Evolutionary conservation across 2,888 invertebrate genomes (phyloP).

Genomic region (Aproaerema taeniolella): DNA sequence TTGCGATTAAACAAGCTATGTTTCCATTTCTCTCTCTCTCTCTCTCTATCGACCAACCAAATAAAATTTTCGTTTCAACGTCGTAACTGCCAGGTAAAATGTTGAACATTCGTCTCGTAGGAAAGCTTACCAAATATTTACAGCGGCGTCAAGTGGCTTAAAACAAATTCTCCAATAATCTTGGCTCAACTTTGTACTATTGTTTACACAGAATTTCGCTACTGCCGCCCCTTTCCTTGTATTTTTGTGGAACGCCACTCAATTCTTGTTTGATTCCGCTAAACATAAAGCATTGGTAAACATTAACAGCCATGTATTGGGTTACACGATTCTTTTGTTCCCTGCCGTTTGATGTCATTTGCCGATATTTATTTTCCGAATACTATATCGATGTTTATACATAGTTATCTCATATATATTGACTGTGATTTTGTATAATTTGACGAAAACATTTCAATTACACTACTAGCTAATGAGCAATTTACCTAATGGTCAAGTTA

Average conservation of each 20-base stretch:
- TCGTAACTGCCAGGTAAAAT: conserved; percentile 56
- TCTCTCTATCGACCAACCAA: no score
- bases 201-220: conserved; percentile 67
- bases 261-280: conserved; percentile 70
- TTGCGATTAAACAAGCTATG: no score
- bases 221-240: conserved; percentile 48
- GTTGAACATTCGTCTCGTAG: conserved; percentile 35
- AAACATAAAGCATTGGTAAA: conserved; percentile 70
- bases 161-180: conserved; percentile 75
- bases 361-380: background rate
- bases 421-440: no score
- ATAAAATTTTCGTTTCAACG: no score
- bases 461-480: no score
- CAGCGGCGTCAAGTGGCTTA: conserved; percentile 68
- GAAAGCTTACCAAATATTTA: conserved; percentile 73
- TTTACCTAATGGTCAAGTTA: no score
- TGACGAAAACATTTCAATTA: no score
- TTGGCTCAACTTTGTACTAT: conserved; percentile 59
- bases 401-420: background rate
- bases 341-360: conserved; percentile 25
- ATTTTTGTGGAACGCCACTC: conserved; percentile 68
- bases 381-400: background rate
- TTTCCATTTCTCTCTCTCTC: no score
- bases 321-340: conserved; percentile 60
- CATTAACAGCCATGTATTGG: conserved; percentile 61